Conservation (phyloP, 2,888 invertebrate species). For the Tanytarsus gracilentus region DNA sequence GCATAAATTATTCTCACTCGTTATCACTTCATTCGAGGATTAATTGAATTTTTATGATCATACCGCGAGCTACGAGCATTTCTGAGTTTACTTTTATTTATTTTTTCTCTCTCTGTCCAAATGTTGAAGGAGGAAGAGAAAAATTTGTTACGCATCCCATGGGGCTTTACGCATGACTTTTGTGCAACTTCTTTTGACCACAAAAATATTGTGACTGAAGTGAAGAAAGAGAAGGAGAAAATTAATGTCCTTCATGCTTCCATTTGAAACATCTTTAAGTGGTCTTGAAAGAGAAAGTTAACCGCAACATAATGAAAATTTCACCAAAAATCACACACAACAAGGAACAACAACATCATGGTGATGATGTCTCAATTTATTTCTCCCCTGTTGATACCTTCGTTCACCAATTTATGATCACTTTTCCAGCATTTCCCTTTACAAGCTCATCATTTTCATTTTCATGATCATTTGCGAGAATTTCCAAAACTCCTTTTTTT, state of each 20-base stretch:
- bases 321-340: no score
- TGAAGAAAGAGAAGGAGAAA: background rate
- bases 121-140: background rate
- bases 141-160: slow-evolving; percentile 6
- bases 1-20: background rate
- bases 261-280: background rate
- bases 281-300: no score
- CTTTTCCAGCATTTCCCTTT: background rate
- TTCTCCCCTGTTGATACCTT: slow-evolving; percentile 20
- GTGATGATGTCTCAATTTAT: slow-evolving; percentile 20
- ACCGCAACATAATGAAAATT: background rate
- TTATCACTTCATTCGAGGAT: slow-evolving; percentile 2
- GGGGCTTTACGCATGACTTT: background rate
- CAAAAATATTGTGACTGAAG: background rate
- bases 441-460: background rate
- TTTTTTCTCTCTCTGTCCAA: no score
- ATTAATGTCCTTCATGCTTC: slow-evolving; percentile 6
- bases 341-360: background rate
- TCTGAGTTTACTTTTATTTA: background rate
- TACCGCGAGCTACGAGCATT: background rate
- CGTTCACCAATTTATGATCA: slow-evolving; percentile 26
- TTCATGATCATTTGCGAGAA: no score
- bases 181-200: background rate
- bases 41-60: slow-evolving; percentile 1
- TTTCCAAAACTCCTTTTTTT: no score